phyloP scores from a whole-genome alignment of 2,113 vertebrate genomes.

The Tragelaphus imberbis region DNA sequence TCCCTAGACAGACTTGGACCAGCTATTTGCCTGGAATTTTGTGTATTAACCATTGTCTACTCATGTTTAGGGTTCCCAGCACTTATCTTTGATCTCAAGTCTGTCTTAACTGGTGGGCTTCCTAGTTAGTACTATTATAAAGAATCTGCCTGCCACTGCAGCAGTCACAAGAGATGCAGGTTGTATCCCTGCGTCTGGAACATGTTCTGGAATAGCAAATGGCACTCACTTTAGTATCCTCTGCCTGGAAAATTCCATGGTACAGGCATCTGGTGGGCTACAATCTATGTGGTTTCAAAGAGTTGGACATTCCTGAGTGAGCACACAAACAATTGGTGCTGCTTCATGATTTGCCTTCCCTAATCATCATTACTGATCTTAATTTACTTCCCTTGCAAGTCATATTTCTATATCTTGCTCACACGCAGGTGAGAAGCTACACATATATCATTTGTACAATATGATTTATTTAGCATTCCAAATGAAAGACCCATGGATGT shows the following conservation, averaged over 20 bases:
- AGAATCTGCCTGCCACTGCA: not conserved
- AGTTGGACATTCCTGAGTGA: not conserved
- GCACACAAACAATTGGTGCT: not conserved
- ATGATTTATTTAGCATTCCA: not conserved
- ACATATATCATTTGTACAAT: not conserved
- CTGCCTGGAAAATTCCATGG: not conserved
- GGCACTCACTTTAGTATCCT: not conserved
- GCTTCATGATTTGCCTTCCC: not conserved
- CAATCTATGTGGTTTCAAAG: not conserved
- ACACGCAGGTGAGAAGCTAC: not conserved
- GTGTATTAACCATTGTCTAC: not conserved
- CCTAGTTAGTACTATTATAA: not conserved
- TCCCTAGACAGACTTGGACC: not conserved
- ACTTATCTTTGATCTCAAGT: not conserved
- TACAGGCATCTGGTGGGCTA: not conserved
- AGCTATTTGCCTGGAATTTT: not conserved
- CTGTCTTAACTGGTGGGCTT: not conserved
- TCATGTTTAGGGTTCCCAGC: not conserved
- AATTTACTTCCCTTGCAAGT: not conserved
- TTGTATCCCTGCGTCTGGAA: not conserved
- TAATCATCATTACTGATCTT: not conserved
- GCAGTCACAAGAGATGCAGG: not conserved
- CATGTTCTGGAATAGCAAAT: not conserved
- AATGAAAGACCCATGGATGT: not conserved
- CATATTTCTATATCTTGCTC: not conserved